phyloP scores from a whole-genome alignment of 2,888 invertebrate species.

The Acleris literana region DNA sequence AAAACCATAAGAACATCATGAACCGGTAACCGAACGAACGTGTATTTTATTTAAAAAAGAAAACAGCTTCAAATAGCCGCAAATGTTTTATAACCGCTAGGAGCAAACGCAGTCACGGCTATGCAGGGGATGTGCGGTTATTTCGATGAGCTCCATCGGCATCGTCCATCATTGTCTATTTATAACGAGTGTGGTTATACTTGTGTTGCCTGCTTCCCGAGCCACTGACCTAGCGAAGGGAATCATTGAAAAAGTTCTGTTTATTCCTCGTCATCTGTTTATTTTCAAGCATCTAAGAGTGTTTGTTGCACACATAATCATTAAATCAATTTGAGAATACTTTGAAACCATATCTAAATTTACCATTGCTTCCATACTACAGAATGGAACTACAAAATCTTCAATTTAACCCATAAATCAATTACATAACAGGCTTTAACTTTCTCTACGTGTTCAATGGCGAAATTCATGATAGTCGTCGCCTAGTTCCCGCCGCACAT shows the following conservation, averaged over 20 bases:
- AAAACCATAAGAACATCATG: conserved; percentile 24
- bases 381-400: background rate
- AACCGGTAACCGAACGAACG: conserved; percentile 23
- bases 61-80: conserved; percentile 27
- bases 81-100: conserved; percentile 33
- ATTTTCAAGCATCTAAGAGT: conserved; percentile 1
- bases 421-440: conserved; percentile 18
- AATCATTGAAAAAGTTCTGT: conserved; percentile 39
- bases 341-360: too few relatives aligned
- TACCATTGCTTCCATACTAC: background rate
- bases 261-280: conserved; percentile 7
- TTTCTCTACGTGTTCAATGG: conserved; percentile 46
- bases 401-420: conserved; percentile 2
- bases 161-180: conserved; percentile 54
- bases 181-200: conserved; percentile 49
- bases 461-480: conserved; percentile 56
- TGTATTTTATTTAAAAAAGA: conserved; percentile 10
- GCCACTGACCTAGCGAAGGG: conserved; percentile 68
- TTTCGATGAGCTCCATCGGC: conserved; percentile 49
- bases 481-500: conserved; percentile 53
- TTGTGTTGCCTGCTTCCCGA: conserved; percentile 50
- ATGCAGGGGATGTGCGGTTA: conserved; percentile 55
- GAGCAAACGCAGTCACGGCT: conserved; percentile 42
- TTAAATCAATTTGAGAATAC: too few relatives aligned
- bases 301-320: background rate